Conservation (phyloP, 2,113 vertebrate species). For the Bungarus multicinctus region DNA sequence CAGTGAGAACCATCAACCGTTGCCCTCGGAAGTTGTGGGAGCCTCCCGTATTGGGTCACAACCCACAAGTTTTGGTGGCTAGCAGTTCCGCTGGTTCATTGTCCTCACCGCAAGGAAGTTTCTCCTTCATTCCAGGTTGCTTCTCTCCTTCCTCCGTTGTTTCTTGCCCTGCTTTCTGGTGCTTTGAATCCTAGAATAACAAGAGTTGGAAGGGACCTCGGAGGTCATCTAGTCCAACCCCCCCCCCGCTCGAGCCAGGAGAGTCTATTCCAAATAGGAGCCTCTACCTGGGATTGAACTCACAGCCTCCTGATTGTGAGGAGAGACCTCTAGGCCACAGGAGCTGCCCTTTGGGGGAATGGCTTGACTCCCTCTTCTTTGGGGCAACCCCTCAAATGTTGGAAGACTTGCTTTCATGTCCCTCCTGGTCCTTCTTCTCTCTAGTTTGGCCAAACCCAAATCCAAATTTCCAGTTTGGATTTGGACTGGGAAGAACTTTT, state of each 20-base stretch:
- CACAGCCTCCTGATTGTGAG: too few species aligned
- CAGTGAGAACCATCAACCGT: too few species aligned
- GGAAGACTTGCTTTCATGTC: background rate
- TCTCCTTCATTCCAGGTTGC: background rate
- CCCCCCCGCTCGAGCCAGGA: too few species aligned
- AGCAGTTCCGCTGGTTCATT: background rate
- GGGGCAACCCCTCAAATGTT: background rate
- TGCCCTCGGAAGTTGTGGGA: too few species aligned
- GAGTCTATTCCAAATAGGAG: too few species aligned
- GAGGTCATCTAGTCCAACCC: too few species aligned
- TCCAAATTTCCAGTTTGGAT: background rate
- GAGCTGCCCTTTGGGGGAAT: background rate
- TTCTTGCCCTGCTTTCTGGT: background rate
- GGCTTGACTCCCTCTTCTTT: background rate
- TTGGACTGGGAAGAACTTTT: background rate
- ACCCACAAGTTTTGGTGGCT: background rate
- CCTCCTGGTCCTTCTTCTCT: background rate
- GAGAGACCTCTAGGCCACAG: too few species aligned
- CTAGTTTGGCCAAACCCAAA: background rate
- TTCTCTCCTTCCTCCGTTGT: background rate
- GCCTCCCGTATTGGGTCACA: background rate
- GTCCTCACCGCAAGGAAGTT: background rate
- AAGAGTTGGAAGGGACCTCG: too few species aligned
- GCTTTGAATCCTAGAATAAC: background rate
- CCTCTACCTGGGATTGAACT: too few species aligned